Conservation (phyloP, 2,888 invertebrate species). For the Dichetophora obliterata region DNA sequence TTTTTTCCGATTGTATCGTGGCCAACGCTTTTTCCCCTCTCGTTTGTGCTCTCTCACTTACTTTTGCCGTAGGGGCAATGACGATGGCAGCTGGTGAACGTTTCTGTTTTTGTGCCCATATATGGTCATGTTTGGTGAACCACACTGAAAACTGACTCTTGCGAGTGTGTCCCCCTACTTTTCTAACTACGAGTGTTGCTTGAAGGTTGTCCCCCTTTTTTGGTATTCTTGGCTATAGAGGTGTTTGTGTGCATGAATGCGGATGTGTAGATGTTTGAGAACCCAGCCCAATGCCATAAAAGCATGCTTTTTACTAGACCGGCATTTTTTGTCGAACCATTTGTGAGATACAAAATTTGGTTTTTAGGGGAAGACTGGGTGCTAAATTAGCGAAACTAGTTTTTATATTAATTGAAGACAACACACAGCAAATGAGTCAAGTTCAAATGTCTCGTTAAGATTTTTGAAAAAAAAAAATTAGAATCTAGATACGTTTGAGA, state of each 20-base stretch:
- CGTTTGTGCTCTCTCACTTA: background rate
- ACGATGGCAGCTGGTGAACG: constrained; percentile 26
- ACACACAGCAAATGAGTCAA: constrained; percentile 49
- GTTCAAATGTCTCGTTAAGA: constrained; percentile 47
- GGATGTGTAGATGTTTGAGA: constrained; percentile 10
- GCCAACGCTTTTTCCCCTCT: background rate
- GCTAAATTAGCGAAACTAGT: background rate
- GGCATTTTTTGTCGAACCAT: constrained; percentile 46
- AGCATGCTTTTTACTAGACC: constrained; percentile 43
- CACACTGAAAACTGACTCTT: constrained; percentile 46
- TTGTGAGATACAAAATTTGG: background rate
- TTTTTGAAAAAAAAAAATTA: background rate
- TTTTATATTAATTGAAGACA: background rate
- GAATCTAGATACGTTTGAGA: background rate
- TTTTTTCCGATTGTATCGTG: too few species aligned
- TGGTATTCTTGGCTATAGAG: background rate
- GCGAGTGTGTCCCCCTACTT: background rate
- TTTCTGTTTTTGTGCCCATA: constrained; percentile 68
- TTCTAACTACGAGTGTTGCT: background rate
- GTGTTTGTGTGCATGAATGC: constrained; percentile 27
- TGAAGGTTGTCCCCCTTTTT: constrained; percentile 29
- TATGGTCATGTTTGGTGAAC: constrained; percentile 67
- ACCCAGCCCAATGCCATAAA: constrained; percentile 35
- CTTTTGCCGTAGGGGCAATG: constrained; percentile 27
- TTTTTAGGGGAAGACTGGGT: background rate